Evolutionary conservation across 2,797 vertebrate species (phyloP).

Genomic region (Acanthurus tractus): DNA sequence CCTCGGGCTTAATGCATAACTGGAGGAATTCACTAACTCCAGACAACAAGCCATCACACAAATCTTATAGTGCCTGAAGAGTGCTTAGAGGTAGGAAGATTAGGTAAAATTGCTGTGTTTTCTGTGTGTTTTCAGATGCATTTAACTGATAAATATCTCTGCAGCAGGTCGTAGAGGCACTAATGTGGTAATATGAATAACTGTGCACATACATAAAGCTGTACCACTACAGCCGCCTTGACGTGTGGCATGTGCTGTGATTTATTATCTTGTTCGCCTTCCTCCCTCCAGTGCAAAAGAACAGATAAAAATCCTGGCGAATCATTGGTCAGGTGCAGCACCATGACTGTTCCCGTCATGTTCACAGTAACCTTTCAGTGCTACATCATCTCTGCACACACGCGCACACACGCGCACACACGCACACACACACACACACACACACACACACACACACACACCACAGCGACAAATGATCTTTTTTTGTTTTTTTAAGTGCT

Average conservation of each 20-base stretch:
- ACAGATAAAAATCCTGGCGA: slow-evolving; percentile 24
- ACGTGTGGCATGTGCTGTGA: slow-evolving; percentile 14
- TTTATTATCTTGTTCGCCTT: slow-evolving; percentile 33
- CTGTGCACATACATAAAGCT: slow-evolving; percentile 20
- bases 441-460: slow-evolving; percentile 7
- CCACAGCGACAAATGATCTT: slow-evolving; percentile 14
- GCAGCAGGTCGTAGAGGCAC: slow-evolving; percentile 50
- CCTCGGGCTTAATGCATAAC: slow-evolving; percentile 27
- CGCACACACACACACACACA: background rate
- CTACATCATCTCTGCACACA: slow-evolving; percentile 33
- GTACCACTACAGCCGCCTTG: slow-evolving; percentile 29
- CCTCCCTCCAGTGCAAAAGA: slow-evolving; percentile 10
- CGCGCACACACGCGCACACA: background rate
- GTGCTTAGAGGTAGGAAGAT: slow-evolving; percentile 20
- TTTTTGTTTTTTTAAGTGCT: slow-evolving; percentile 20
- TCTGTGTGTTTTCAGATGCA: background rate
- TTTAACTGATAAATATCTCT: background rate
- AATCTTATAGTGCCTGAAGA: slow-evolving; percentile 25
- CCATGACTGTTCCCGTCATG: slow-evolving; percentile 52
- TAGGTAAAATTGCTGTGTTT: background rate
- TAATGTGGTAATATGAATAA: background rate
- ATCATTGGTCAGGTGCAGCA: slow-evolving; percentile 49
- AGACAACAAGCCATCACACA: slow-evolving; percentile 34
- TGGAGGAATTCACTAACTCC: slow-evolving; percentile 18
- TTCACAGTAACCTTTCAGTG: slow-evolving; percentile 54